Evolutionary conservation across 2,888 invertebrate species (phyloP).

Genomic region (Caenorhabditis zanzibari): DNA sequence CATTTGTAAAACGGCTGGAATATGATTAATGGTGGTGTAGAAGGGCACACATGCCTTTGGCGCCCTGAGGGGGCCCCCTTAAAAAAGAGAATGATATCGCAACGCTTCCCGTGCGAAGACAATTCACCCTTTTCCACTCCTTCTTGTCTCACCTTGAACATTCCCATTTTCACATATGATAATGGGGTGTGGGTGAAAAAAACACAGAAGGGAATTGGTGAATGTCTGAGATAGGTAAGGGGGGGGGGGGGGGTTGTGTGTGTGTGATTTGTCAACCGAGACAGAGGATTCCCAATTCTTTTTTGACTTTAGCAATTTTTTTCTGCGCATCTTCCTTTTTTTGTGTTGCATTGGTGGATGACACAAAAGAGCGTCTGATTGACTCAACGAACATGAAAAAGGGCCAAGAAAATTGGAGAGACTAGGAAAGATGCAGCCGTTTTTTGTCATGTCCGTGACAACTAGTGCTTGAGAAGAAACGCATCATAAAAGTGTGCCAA

Average conservation of each 20-base stretch:
- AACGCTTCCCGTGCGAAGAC: constrained; percentile 19
- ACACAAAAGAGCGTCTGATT: constrained; percentile 63
- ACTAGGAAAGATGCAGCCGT: background rate
- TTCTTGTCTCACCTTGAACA: constrained; percentile 50
- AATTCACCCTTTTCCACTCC: constrained; percentile 12
- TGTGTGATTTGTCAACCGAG: constrained; percentile 57
- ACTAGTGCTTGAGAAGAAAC: constrained; percentile 39
- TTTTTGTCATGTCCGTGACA: constrained; percentile 57
- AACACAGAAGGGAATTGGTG: constrained; percentile 24
- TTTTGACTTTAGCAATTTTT: constrained; percentile 27
- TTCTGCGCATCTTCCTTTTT: constrained; percentile 5
- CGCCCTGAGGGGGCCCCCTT: constrained; percentile 17
- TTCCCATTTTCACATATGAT: constrained; percentile 42
- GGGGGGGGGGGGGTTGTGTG: too few relatives aligned
- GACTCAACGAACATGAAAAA: constrained; percentile 52
- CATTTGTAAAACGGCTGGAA: constrained; percentile 50
- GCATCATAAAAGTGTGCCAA: constrained; percentile 52
- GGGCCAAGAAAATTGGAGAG: constrained; percentile 11
- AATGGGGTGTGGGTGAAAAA: constrained; percentile 48
- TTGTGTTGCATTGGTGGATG: constrained; percentile 5
- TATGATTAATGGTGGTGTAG: constrained; percentile 28
- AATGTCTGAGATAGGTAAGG: constrained; percentile 7
- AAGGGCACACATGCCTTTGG: background rate
- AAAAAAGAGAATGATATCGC: constrained; percentile 35
- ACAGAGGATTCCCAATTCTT: constrained; percentile 9